Base-by-base conservation (phyloP, 2,888 invertebrate species). In the Dicyrtomina minuta region DNA sequence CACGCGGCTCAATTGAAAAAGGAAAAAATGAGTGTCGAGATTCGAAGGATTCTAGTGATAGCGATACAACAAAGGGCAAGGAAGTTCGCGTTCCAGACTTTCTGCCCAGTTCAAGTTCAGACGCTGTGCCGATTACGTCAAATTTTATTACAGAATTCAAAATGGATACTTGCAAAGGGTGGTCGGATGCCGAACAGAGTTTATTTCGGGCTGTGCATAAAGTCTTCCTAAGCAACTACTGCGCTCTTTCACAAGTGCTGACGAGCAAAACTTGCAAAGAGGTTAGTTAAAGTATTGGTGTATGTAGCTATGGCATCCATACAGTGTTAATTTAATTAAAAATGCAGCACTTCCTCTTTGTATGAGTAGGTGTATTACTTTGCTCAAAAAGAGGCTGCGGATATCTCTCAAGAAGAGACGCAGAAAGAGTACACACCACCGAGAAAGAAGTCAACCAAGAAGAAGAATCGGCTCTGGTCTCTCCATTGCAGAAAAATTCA, bases 181-280 rank as follows among this genome's bases (percentile, higher is more conserved):
- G 97, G 97, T 91, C 93, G 15, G 95, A 95, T 43, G 92, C 96
- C 0, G 97, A 98, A 82, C 92, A 95, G 83, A 95, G 96, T 17
- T 83, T 97, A 74, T 96, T 96, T 82, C 86, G 96, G 64, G 91
- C 91, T 5, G 84, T 97, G 43, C 92, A 94, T 79, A 93, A 93
- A 83, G 92, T 93, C 61, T 96, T 94, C 81, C 86, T 91, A 44
- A 90, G 90, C 79, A 96, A 98, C 84, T 96, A 94, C 83, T 98
- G 98, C 83, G 92, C 93, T 59, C 90, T 97, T 74, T 92, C 97
- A 0, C 92, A 93, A 82, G 88, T 93, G 72, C 90, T 97, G 87
- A 87, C 92, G 66, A 93, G 93, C 61, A 97, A 97, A 86, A 93
- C 92, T 15, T 98, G 98, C 81, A 90, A 92, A 79, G 94, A 97